A percentile compares a stretch with the other conserved stretches of the same genome.
These are phyloP conservation scores for Apocrypta bakeri DNA, from an alignment of 1,140 invertebrate genomes.

Conservation along the genomic window DNA sequence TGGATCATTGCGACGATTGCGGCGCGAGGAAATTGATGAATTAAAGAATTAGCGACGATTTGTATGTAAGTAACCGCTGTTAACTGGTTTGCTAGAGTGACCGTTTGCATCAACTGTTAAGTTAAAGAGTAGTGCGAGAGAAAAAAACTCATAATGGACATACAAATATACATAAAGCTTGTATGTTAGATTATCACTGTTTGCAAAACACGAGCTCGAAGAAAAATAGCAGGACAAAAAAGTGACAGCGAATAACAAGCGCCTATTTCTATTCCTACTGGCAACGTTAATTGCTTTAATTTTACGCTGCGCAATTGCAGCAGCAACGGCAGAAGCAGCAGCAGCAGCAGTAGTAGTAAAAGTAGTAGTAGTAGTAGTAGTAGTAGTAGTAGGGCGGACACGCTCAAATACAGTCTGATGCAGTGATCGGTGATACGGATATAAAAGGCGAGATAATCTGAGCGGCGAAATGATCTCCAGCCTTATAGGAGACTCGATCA, in stretches of 20 bases:
- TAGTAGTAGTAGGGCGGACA: no score
- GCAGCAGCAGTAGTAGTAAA: neutral
- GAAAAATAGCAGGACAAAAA: neutral
- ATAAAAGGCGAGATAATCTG: slow-evolving; percentile 31
- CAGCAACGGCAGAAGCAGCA: neutral
- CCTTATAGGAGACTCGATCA: neutral
- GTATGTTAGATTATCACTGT: neutral
- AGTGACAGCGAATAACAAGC: neutral
- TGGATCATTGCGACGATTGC: neutral
- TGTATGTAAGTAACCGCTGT: neutral
- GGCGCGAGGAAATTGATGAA: neutral
- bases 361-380: neutral
- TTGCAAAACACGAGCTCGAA: neutral
- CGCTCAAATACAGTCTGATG: no score
- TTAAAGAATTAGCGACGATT: slow-evolving; percentile 8
- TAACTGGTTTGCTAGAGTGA: neutral
- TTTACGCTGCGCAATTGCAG: neutral
- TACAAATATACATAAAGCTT: neutral
- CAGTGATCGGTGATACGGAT: neutral
- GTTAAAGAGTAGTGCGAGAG: no score
- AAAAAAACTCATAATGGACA: no score
- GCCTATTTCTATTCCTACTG: neutral
- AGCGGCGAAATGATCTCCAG: neutral
- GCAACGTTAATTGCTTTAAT: slow-evolving; percentile 22
- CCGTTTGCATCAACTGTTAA: neutral